Percentiles rank a stretch among this genome's conserved stretches.
These are phyloP conservation scores for Ailurus styani DNA, from an alignment of 2,113 vertebrate species.

Conservation along the genomic window DNA sequence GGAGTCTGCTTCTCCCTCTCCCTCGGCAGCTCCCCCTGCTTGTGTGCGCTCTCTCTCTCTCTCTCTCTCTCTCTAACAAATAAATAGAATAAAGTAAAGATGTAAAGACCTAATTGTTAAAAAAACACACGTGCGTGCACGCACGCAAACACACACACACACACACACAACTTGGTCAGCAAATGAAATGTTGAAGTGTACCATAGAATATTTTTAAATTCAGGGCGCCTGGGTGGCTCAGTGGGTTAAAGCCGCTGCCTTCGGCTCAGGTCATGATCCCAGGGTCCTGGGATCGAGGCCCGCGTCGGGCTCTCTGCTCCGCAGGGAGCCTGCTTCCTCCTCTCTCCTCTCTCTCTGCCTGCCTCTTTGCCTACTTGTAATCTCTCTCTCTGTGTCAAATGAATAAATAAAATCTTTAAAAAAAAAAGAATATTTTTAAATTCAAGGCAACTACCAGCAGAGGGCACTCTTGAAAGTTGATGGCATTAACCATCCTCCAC, in stretches of 20 bases:
- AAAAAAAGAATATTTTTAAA: neutral
- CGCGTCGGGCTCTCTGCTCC: no score
- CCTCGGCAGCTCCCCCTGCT: neutral
- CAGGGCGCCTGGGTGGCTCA: no score
- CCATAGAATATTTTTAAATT: neutral
- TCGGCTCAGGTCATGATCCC: no score
- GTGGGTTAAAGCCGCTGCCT: no score
- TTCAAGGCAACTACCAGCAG: slow-evolving; percentile 64
- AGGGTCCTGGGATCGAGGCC: no score
- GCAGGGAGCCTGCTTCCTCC: no score
- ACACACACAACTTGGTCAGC: neutral
- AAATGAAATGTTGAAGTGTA: neutral
- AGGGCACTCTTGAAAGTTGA: slow-evolving; percentile 60
- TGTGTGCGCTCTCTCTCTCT: neutral
- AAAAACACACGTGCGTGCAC: no score
- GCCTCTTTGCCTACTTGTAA: no score
- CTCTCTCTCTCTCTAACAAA: neutral
- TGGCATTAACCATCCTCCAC: neutral
- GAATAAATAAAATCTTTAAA: no score
- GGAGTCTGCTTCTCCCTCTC: neutral
- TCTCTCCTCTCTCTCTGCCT: no score
- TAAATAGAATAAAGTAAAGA: neutral
- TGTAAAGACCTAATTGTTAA: neutral
- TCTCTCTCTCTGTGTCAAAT: no score
- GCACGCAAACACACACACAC: no score